Percentiles rank a stretch among this genome's conserved stretches.
phyloP scores from a whole-genome alignment of 2,797 vertebrate genomes.

The Pangasius djambal region DNA sequence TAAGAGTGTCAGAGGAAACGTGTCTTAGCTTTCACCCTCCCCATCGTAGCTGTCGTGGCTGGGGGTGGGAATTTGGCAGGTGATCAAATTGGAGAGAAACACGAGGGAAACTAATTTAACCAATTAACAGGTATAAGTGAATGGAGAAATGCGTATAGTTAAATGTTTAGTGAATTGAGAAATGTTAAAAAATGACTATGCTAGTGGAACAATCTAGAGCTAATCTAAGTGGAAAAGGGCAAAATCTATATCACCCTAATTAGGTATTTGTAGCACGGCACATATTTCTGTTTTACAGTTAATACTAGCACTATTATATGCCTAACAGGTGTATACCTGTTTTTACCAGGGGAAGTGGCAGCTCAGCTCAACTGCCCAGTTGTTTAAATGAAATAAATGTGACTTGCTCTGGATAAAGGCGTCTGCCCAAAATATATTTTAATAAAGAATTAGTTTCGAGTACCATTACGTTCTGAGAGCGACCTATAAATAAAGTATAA shows the following conservation, averaged over 20 bases:
- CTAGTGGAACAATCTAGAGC: neutral
- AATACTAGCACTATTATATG: neutral
- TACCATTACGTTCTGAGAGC: neutral
- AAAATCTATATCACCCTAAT: neutral
- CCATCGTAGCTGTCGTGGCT: neutral
- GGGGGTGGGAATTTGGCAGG: neutral
- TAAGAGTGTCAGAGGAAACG: neutral
- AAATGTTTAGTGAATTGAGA: neutral
- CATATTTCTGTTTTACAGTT: neutral
- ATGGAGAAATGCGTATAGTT: neutral
- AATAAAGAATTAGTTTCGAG: neutral
- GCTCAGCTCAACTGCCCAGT: too few relatives aligned
- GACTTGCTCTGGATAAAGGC: too few relatives aligned
- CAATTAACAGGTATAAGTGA: neutral
- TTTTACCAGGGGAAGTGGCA: too few relatives aligned
- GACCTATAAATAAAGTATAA: neutral
- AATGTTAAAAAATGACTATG: neutral
- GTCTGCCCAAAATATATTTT: neutral
- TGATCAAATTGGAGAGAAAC: neutral
- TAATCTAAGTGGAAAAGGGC: neutral
- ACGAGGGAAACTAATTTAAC: neutral
- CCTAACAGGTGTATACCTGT: neutral
- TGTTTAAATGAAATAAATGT: too few relatives aligned
- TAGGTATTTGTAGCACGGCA: neutral
- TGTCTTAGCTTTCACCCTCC: too few relatives aligned